These are phyloP conservation scores for Harpagus bidentatus DNA, from an alignment of 2,113 vertebrate genomes.

Conservation along the genomic window DNA sequence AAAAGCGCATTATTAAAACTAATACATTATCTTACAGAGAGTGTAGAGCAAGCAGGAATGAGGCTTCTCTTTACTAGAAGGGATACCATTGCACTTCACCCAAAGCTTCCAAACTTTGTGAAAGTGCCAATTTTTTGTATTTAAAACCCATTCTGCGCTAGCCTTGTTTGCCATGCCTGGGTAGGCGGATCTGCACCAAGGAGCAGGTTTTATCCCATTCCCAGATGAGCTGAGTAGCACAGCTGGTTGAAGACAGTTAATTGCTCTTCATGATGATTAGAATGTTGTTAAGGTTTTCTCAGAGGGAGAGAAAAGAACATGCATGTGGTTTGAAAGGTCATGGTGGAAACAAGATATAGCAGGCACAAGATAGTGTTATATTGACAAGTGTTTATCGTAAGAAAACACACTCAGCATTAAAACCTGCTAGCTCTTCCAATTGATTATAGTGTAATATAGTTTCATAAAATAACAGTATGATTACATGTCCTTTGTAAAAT, in stretches of 20 bases:
- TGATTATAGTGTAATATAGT: background rate
- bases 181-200: background rate
- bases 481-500: background rate
- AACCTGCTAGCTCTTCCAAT: background rate
- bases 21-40: constrained; percentile 4
- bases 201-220: constrained; percentile 12
- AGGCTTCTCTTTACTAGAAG: background rate
- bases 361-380: background rate
- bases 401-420: background rate
- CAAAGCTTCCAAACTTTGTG: background rate
- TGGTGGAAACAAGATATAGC: constrained; percentile 40
- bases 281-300: constrained; percentile 49
- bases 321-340: constrained; percentile 56
- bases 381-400: constrained; percentile 39
- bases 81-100: background rate
- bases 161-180: background rate
- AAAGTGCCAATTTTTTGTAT: background rate
- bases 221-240: constrained; percentile 39
- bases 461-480: background rate
- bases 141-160: background rate
- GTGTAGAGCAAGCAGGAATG: background rate
- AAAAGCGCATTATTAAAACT: background rate
- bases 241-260: constrained; percentile 63
- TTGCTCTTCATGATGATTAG: constrained; percentile 58
- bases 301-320: constrained; percentile 29